Evolutionary conservation across 2,888 invertebrate species (phyloP).

Genomic region (Physocephala rufipes): DNA sequence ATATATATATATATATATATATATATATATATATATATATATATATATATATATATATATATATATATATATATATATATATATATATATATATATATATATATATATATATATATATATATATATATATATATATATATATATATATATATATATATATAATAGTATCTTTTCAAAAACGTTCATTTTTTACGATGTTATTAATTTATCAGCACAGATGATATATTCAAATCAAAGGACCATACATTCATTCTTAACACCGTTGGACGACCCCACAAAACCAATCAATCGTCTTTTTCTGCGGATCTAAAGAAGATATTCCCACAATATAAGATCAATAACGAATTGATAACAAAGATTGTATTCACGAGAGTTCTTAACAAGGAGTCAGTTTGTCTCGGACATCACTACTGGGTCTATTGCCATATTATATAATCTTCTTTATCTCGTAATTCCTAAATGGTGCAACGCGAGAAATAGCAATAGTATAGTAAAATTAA

Average conservation of each 20-base stretch:
- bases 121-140: neutral
- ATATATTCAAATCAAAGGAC: too few relatives aligned
- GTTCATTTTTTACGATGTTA: too few relatives aligned
- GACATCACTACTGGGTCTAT: neutral
- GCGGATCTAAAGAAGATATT: neutral
- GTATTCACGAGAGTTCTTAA: neutral
- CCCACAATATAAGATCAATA: neutral
- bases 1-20: too few relatives aligned
- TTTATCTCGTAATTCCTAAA: constrained; percentile 17
- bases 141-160: neutral
- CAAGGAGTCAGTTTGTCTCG: neutral
- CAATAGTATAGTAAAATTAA: neutral
- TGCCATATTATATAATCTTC: neutral
- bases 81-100: too few relatives aligned
- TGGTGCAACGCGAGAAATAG: constrained; percentile 5
- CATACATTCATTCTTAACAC: too few relatives aligned
- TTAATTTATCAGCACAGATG: too few relatives aligned
- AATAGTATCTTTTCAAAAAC: constrained; percentile 4
- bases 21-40: too few relatives aligned
- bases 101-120: too few relatives aligned
- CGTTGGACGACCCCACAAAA: too few relatives aligned
- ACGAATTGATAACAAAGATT: neutral
- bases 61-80: too few relatives aligned
- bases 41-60: too few relatives aligned
- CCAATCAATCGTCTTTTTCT: too few relatives aligned